Evolutionary conservation across 2,113 vertebrate species (phyloP).

Genomic region (Oceanodroma tethys): DNA sequence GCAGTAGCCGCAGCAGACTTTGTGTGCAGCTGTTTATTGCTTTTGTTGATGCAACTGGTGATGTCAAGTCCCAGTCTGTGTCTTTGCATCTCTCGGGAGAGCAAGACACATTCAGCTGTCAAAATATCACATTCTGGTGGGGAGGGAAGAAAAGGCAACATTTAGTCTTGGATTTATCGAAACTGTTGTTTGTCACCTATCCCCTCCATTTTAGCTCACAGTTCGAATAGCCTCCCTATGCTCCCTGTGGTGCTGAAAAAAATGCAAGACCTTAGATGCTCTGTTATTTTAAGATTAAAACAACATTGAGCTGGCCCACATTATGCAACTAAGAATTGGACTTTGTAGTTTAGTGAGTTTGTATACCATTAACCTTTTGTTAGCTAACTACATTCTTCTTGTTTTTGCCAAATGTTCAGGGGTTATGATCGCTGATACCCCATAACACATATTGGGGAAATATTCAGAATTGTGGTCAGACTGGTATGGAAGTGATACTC

Average conservation of each 20-base stretch:
- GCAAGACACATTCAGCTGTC: conserved; percentile 21
- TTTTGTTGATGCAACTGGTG: neutral
- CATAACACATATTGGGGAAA: fast-evolving
- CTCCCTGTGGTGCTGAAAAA: neutral
- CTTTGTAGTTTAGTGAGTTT: neutral
- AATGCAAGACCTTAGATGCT: neutral
- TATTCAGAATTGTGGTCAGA: neutral
- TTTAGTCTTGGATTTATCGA: neutral
- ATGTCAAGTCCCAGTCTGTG: neutral
- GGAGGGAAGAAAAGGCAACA: neutral
- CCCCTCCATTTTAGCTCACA: neutral
- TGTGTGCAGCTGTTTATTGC: conserved; percentile 18
- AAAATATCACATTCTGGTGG: neutral
- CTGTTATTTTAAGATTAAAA: conserved; percentile 31
- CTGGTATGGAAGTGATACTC: neutral
- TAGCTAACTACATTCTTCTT: neutral
- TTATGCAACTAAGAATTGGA: neutral
- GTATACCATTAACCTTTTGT: neutral
- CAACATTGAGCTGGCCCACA: neutral
- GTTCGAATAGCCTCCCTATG: neutral
- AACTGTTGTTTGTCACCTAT: neutral
- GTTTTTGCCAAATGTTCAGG: neutral
- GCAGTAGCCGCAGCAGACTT: neutral
- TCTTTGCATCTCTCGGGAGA: neutral
- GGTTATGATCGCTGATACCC: neutral